Evolutionary conservation across 2,888 invertebrate species (phyloP), one percentile per base, ranked within the genome.

Genomic region (Xylota sylvarum): DNA sequence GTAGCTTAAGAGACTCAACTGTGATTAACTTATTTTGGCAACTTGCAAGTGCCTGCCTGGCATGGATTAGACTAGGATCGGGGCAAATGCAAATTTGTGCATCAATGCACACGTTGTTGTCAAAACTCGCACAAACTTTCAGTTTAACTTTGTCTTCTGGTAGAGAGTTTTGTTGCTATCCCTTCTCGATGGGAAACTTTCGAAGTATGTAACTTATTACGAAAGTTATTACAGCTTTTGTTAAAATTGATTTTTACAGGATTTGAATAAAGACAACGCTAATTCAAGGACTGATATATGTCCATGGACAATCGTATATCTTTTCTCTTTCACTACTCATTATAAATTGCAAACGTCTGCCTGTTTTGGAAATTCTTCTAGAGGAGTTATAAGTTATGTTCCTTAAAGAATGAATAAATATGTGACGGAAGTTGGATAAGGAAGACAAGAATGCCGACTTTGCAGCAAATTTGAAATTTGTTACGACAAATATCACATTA

Each of bases 211-310:
- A 67, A 69, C 69, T 78, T 78, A 14, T 27, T 50, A 46, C 32
- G 60, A 32, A 78, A 69, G 69, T 78, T 78, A 60, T 69, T 67
- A 69, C 77, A 27, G 48, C 27, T 67, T 58, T 58, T 60, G 48
- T 37, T 50, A 7, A 60, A 60, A 50, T 32, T 40, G 19, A 17
- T 43, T 43, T 30, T 74, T 62, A 23, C 23, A 23, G 50, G 2
- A 4, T 12, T 55, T 37, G 14, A 48, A 23, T 60, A n/a, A 27
- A 5, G 35, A 56, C 1, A 1, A 19, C 4, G 30, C 27, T 55
- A 55, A 55, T 17, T 50, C 7, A 19, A 23, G 19, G 4, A 19
- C 9, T 19, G 23, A 32, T 32, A 7, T 32, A 32, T 32, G 7
- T 32, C 1, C 32, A 32, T 1, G 7, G 6, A 32, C 7, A 5